These are phyloP conservation scores for Machimus atricapillus DNA, from an alignment of 2,888 invertebrate species.

Conservation along the genomic window DNA sequence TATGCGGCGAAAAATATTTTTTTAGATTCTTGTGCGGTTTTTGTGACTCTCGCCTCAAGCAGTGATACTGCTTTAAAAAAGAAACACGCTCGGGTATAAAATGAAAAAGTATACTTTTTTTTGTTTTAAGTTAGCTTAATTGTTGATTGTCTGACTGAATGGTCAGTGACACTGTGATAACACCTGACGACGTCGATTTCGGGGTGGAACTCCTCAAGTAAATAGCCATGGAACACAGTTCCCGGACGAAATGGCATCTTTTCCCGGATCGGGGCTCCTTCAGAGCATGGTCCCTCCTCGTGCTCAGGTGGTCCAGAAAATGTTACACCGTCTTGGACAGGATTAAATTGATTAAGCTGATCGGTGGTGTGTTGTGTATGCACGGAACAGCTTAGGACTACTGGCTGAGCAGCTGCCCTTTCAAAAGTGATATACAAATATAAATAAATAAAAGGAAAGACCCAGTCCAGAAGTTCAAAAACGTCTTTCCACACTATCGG, in stretches of 20 bases:
- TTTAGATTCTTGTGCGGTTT: neutral
- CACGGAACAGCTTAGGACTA: neutral
- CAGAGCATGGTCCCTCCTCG: slow-evolving; percentile 3
- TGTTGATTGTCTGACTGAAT: neutral
- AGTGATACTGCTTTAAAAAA: neutral
- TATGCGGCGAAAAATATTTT: neutral
- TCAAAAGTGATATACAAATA: neutral
- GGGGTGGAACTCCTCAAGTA: neutral
- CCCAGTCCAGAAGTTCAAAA: neutral
- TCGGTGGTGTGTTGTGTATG: neutral
- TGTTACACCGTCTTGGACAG: neutral
- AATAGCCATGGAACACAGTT: slow-evolving; percentile 10
- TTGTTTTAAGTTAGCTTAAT: neutral
- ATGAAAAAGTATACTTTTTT: neutral
- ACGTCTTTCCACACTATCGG: neutral
- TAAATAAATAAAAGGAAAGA: neutral
- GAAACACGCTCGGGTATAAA: neutral
- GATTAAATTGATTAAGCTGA: neutral
- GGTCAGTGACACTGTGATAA: neutral
- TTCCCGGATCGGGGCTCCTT: neutral
- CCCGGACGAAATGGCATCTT: slow-evolving; percentile 29
- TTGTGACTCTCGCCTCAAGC: neutral
- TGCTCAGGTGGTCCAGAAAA: neutral
- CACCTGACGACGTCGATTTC: neutral
- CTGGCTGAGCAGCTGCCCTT: neutral